Percentiles rank a stretch among this genome's conserved stretches.
Evolutionary conservation across 2,113 vertebrate species (phyloP).

Genomic region (Protomyctophum bolini): DNA sequence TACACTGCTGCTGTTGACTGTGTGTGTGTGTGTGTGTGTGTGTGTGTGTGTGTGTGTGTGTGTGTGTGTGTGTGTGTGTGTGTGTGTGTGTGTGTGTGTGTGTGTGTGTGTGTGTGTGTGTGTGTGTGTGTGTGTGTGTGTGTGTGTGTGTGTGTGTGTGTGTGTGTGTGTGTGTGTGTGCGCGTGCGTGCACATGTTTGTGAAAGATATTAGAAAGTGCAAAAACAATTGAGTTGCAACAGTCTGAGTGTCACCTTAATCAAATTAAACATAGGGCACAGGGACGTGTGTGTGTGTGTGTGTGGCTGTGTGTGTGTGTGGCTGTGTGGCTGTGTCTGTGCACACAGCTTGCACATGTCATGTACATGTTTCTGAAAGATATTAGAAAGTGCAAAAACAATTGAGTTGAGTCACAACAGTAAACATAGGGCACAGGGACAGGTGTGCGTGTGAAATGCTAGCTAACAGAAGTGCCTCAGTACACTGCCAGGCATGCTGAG

Average conservation of each 20-base stretch:
- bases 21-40: conserved; percentile 5
- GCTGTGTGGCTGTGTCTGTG: too few relatives aligned
- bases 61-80: background rate
- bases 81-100: conserved; percentile 9
- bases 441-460: conserved; percentile 5
- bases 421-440: conserved; percentile 18
- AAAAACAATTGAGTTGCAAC: too few relatives aligned
- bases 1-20: conserved; percentile 16
- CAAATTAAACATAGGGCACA: too few relatives aligned
- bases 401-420: too few relatives aligned
- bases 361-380: too few relatives aligned
- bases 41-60: conserved; percentile 7
- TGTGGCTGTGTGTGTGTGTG: too few relatives aligned
- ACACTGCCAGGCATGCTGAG: conserved; percentile 51
- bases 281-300: conserved; percentile 1
- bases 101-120: background rate
- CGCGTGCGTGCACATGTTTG: conserved; percentile 12
- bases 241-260: too few relatives aligned
- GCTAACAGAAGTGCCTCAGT: conserved; percentile 59
- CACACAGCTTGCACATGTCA: too few relatives aligned
- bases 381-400: too few relatives aligned
- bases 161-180: background rate
- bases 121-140: background rate
- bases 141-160: conserved; percentile 22
- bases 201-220: too few relatives aligned